Evolutionary conservation across 64 coral and sea anemone species (phyloP).

Genomic region (Porites lutea): DNA sequence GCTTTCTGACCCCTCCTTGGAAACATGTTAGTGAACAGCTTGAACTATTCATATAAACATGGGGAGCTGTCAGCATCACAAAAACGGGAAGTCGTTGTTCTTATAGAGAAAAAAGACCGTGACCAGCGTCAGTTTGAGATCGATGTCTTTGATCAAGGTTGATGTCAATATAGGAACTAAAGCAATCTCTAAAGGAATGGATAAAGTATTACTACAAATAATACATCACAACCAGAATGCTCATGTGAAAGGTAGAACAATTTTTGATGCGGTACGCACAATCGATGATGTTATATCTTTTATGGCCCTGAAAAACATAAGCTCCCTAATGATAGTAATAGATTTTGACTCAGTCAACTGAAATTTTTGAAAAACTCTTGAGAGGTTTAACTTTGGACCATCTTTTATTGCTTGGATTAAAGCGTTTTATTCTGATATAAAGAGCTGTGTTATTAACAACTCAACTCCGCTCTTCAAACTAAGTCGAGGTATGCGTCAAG

Average conservation of each 20-base stretch:
- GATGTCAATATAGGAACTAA: constrained; percentile 13
- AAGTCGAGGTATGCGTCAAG: too few species aligned
- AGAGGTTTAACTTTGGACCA: too few species aligned
- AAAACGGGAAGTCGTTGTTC: background rate
- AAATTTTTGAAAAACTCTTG: too few species aligned
- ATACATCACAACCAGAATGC: background rate
- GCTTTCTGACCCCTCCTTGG: constrained; percentile 33
- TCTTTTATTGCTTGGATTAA: too few species aligned
- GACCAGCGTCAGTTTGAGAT: background rate
- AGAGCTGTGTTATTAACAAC: too few species aligned
- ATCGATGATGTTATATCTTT: background rate
- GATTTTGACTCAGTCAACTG: too few species aligned
- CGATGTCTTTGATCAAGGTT: constrained; percentile 11
- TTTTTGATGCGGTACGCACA: background rate
- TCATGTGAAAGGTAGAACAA: background rate
- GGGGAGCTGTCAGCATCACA: constrained; percentile 16
- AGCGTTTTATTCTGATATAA: too few species aligned
- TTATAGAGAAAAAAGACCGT: background rate
- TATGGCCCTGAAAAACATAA: too few species aligned
- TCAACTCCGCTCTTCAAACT: too few species aligned
- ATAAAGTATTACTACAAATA: background rate
- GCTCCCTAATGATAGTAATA: too few species aligned
- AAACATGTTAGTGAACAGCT: background rate
- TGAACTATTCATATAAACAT: constrained; percentile 18
- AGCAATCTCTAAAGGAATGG: background rate